Evolutionary conservation across 2,797 vertebrate species (phyloP), one percentile per base, ranked within the genome.

Genomic region (Sarcoramphus papa): DNA sequence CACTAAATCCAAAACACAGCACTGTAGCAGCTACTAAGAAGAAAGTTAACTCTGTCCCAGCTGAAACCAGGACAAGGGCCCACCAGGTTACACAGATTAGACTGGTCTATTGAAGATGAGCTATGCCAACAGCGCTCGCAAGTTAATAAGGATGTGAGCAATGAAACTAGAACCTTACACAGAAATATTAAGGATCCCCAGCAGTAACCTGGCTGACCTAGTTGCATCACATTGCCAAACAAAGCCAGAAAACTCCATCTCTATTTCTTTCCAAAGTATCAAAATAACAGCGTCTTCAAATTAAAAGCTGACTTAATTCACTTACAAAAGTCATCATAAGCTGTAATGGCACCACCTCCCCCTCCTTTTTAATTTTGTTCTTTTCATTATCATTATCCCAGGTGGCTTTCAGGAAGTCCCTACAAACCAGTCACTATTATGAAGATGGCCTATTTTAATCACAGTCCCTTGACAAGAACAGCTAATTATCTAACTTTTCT

Each of bases 391-490:
- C 79, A 60, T 78, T 81, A 92, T 94, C 96, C 96, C 96, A 73
- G 70, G 94, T 92, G 95, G 93, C 35, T 85, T 81, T 69, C 85
- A 87, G 92, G 88, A 96, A 92, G 80, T 82, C 96, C 95, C 96
- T 82, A 86, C 90, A 95, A 96, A 94, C 83, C 33, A 92, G 80
- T 92, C 92, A 63, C 92, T 84, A 25, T 92, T 95, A 93, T 92
- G 67, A 95, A 88, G 73, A 79, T 95, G 92, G 92, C 93, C 93
- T 96, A 96, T 96, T 97, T 97, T 96, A 96, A 96, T 96, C 92
- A 81, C 50, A 92, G 70, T 96, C 96, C 93, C 96, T 88, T 95
- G 96, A 95, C 92, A 93, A 94, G 92, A 94, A 31, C 88, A 95
- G 80, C 83, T 96, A 97, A 97, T 97, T 96, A 97, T 82, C 95